A percentile compares a stretch with the other conserved stretches of the same genome.
These are phyloP conservation scores for Pammene fasciana DNA, from an alignment of 2,888 invertebrate genomes.

Conservation along the genomic window DNA sequence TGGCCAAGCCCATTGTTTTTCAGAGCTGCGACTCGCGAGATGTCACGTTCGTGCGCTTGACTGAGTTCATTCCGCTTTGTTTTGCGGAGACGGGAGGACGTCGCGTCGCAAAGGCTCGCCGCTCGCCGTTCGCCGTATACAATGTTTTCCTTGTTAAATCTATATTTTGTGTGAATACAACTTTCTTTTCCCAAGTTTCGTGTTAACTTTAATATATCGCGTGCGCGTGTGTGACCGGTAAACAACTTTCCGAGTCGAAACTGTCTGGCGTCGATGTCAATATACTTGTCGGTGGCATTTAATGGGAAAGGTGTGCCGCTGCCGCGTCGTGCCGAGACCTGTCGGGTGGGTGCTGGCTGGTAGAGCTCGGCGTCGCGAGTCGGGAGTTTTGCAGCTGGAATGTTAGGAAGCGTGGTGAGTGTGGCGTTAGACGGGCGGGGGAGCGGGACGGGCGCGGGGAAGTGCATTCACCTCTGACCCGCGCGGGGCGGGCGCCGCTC, in stretches of 20 bases:
- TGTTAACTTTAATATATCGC: constrained; percentile 60
- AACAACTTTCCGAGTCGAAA: constrained; percentile 52
- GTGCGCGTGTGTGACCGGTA: constrained; percentile 67
- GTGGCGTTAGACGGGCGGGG: constrained; percentile 54
- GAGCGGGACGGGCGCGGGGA: constrained; percentile 47
- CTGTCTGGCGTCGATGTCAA: constrained; percentile 70
- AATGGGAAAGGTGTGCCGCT: constrained; percentile 83
- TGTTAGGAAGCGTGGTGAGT: constrained; percentile 70
- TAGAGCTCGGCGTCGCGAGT: constrained; percentile 44
- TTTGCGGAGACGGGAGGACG: constrained; percentile 81
- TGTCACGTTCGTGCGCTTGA: constrained; percentile 56
- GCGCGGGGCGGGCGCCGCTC: constrained; percentile 79
- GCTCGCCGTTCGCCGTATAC: constrained; percentile 64
- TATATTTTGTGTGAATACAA: constrained; percentile 72
- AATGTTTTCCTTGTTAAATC: constrained; percentile 72
- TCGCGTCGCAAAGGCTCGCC: constrained; percentile 52
- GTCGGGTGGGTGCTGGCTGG: constrained; percentile 71
- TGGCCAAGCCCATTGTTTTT: constrained; percentile 58
- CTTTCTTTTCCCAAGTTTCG: constrained; percentile 57
- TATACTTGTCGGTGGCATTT: constrained; percentile 82
- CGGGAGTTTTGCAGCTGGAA: constrained; percentile 43
- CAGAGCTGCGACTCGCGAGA: constrained; percentile 60
- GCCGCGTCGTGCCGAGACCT: constrained; percentile 78
- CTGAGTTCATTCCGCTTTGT: constrained; percentile 79
- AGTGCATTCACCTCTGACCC: constrained; percentile 83